Conservation (phyloP, 2,797 vertebrate genomes). For the Buphagus erythrorhynchus region DNA sequence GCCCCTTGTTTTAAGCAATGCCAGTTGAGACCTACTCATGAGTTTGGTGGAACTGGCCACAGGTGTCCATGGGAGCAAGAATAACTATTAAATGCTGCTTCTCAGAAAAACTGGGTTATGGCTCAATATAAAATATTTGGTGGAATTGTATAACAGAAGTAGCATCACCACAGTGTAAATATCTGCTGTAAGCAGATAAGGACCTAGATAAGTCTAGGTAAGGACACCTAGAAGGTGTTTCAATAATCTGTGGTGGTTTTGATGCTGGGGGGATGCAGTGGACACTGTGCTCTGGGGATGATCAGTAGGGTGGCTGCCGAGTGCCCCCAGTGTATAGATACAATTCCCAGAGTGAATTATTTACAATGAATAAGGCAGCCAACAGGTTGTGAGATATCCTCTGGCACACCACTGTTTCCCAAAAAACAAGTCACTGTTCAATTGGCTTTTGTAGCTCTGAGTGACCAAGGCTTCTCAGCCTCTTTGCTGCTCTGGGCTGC, state of each 20-base stretch:
- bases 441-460: background rate
- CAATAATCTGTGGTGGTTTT: background rate
- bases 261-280: background rate
- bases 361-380: background rate
- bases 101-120: background rate
- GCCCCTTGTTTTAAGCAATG: background rate
- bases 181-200: background rate
- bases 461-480: background rate
- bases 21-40: background rate
- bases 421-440: background rate
- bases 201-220: background rate
- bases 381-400: background rate
- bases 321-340: background rate
- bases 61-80: background rate
- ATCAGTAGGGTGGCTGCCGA: background rate
- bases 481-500: background rate
- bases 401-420: background rate
- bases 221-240: background rate
- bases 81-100: background rate
- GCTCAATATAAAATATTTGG: fast-evolving
- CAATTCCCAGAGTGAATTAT: background rate
- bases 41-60: background rate
- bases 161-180: background rate
- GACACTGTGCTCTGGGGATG: too few relatives aligned
- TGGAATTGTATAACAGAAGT: background rate